phyloP scores from a whole-genome alignment of 2,888 invertebrate species.

The Chloroclysta siterata region DNA sequence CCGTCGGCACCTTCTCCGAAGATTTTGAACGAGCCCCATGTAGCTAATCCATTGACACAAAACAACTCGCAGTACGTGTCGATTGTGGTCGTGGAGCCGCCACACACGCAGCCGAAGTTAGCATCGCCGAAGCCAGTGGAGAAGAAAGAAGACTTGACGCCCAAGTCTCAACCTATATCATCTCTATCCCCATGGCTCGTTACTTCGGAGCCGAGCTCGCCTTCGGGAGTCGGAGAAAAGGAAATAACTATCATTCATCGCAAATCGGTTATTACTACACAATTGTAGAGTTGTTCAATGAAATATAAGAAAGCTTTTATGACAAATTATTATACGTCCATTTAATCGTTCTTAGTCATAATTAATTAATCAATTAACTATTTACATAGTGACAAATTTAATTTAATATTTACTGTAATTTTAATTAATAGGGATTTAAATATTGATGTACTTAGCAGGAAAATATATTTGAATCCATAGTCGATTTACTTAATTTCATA shows the following conservation, averaged over 20 bases:
- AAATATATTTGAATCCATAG: constrained; percentile 2
- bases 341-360: constrained; percentile 32
- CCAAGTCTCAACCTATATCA: constrained; percentile 85
- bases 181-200: constrained; percentile 94
- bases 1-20: constrained; percentile 81
- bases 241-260: constrained; percentile 90
- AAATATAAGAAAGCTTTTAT: constrained; percentile 6
- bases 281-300: constrained; percentile 78
- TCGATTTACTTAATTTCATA: not conserved
- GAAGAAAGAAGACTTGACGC: constrained; percentile 80
- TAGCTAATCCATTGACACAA: constrained; percentile 56
- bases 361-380: constrained; percentile 6
- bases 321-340: constrained; percentile 33
- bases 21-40: constrained; percentile 82
- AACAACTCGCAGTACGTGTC: constrained; percentile 80
- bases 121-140: constrained; percentile 77
- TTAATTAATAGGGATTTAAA: constrained; percentile 9
- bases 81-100: constrained; percentile 80
- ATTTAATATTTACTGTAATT: constrained; percentile 16
- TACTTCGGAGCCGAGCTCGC: constrained; percentile 88
- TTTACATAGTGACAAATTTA: constrained; percentile 27
- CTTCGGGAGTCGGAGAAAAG: constrained; percentile 86
- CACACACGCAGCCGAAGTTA: constrained; percentile 66
- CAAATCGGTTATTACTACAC: constrained; percentile 95
- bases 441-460: not conserved